These are phyloP conservation scores for Smutsia temminckii DNA, from an alignment of 2,797 vertebrate species.

Conservation along the genomic window DNA sequence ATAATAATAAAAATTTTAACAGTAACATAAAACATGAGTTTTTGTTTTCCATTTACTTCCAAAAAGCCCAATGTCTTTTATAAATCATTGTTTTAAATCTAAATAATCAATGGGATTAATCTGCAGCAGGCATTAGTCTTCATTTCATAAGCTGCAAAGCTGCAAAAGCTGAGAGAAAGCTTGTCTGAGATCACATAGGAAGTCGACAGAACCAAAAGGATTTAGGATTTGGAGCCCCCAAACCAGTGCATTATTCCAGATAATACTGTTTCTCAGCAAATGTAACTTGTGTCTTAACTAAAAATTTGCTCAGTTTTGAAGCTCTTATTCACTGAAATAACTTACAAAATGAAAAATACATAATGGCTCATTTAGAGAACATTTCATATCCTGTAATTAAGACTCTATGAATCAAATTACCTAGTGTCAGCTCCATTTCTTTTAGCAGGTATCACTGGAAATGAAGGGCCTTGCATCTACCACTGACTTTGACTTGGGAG, in stretches of 20 bases:
- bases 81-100: conserved; percentile 50
- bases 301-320: conserved; percentile 60
- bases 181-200: background rate
- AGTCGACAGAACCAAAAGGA: conserved; percentile 17
- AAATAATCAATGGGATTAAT: background rate
- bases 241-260: conserved; percentile 34
- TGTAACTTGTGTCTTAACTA: conserved; percentile 54
- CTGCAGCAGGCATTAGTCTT: conserved; percentile 32
- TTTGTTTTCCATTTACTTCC: conserved; percentile 46
- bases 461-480: conserved; percentile 50
- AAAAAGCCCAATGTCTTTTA: background rate
- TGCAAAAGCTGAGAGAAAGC: background rate
- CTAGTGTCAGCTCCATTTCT: conserved; percentile 51
- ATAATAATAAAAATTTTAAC: conserved; percentile 16
- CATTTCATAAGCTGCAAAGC: conserved; percentile 45
- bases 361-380: conserved; percentile 67
- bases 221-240: background rate
- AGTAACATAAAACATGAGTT: conserved; percentile 4
- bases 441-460: conserved; percentile 49
- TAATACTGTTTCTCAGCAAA: conserved; percentile 37
- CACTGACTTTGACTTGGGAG: background rate
- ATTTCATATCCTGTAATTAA: conserved; percentile 74
- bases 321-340: conserved; percentile 61
- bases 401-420: conserved; percentile 66
- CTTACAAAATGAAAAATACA: conserved; percentile 62